Evolutionary conservation across 2,888 invertebrate species (phyloP), one percentile per base, ranked within the genome.

Genomic region (Acanthosepion lycidas): DNA sequence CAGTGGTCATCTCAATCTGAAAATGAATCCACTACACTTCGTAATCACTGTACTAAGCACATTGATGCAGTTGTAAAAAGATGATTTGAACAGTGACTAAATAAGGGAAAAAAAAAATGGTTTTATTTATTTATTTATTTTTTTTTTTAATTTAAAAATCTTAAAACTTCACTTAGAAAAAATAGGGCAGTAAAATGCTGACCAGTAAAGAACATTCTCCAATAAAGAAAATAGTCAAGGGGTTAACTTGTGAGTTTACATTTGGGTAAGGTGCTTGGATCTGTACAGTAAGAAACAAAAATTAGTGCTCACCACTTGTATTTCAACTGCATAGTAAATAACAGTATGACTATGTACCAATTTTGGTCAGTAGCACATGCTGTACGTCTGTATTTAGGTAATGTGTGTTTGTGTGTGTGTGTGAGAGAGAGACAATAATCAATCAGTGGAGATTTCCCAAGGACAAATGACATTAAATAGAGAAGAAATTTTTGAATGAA

Each of bases 301-400:
- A 78, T 78, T 78, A 78, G 78, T 78, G 78, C 78, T 78, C n/a
- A 78, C 78, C 78, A 33, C 78, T 78, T 78, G n/a, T n/a, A 78
- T 78, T n/a, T 78, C 78, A 78, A 78, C 78, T 78, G 78, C n/a
- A 78, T 78, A n/a, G n/a, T 78, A 78, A n/a, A n/a, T 1, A n/a
- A 18, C n/a, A 78, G n/a, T 78, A 78, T n/a, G 78, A 23, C 78
- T 78, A 78, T 78, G 78, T 15, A 78, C 78, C 78, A 78, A n/a
- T 78, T 78, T 28, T 78, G 78, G 78, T 8, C n/a, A 78, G n/a
- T 78, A 78, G n/a, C 78, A 78, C n/a, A 78, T 78, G 78, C n/a
- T 78, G 78, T n/a, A 78, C n/a, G n/a, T n/a, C 78, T 78, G 78
- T n/a, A 78, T n/a, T 12, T 78, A 78, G 33, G 15, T n/a, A n/a